Evolutionary conservation across 2,113 vertebrate species (phyloP).

Genomic region (Mixornis gularis): DNA sequence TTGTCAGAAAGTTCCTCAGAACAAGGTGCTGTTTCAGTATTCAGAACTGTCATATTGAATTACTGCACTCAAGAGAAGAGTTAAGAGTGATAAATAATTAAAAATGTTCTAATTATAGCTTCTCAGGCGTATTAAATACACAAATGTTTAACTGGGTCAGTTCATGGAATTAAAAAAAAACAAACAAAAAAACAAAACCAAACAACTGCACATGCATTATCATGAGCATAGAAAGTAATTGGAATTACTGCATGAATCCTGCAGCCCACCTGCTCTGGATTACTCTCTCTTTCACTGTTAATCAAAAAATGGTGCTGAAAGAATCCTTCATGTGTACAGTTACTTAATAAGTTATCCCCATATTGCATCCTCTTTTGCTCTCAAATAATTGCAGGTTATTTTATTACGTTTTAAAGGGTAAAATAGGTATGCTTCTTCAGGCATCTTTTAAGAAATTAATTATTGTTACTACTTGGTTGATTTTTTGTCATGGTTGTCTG

Average conservation of each 20-base stretch:
- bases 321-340: background rate
- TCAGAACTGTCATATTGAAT: background rate
- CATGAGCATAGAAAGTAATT: background rate
- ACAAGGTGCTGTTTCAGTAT: background rate
- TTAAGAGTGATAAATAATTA: conserved; percentile 51
- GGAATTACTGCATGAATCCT: background rate
- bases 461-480: background rate
- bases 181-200: background rate
- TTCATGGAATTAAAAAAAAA: background rate
- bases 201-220: background rate
- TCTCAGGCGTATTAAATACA: background rate
- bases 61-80: background rate
- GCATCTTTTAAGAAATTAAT: background rate
- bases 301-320: background rate
- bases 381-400: background rate
- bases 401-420: background rate
- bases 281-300: background rate
- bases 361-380: background rate
- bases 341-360: background rate
- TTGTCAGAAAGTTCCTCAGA: background rate
- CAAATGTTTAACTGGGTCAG: background rate
- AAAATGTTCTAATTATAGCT: conserved; percentile 26
- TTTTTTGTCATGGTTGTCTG: background rate
- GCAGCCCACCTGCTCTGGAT: background rate
- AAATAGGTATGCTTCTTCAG: background rate